A percentile compares a stretch with the other conserved stretches of the same genome.
These are phyloP conservation scores for Urosaurus nigricauda DNA, from an alignment of 2,797 vertebrate species.

Conservation along the genomic window DNA sequence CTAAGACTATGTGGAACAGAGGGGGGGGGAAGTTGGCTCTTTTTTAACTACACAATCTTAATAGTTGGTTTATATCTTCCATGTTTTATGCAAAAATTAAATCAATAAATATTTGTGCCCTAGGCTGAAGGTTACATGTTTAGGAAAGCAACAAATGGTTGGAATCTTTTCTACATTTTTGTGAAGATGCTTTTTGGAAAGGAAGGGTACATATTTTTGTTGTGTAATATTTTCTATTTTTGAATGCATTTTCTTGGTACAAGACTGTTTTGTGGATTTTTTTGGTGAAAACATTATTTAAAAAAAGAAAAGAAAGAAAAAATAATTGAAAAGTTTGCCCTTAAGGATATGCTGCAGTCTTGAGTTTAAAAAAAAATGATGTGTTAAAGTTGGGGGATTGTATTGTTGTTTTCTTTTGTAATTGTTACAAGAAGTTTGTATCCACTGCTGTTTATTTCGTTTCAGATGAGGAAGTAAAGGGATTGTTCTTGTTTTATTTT, in stretches of 20 bases:
- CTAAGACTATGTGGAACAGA: constrained; percentile 75
- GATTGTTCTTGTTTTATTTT: constrained; percentile 87
- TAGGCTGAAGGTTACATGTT: constrained; percentile 84
- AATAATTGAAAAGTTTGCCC: constrained; percentile 93
- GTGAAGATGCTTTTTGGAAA: constrained; percentile 87
- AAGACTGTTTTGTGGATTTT: constrained; percentile 84
- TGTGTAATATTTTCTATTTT: constrained; percentile 91
- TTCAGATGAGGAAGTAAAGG: constrained; percentile 94
- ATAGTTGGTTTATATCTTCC: constrained; percentile 84
- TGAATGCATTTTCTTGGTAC: constrained; percentile 89
- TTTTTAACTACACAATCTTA: constrained; percentile 81
- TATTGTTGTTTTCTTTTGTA: constrained; percentile 89
- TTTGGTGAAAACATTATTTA: constrained; percentile 86
- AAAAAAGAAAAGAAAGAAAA: constrained; percentile 82
- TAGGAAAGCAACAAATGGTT: constrained; percentile 83
- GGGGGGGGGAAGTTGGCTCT: constrained; percentile 70
- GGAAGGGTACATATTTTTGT: constrained; percentile 90
- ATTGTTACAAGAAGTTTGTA: constrained; percentile 96
- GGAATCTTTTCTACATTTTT: constrained; percentile 87
- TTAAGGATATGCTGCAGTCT: constrained; percentile 99
- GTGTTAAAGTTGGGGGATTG: constrained; percentile 93
- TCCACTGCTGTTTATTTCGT: constrained; percentile 97
- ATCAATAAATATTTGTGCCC: constrained; percentile 84
- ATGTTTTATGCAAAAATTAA: constrained; percentile 87
- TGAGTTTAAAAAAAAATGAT: constrained; percentile 85